phyloP scores from a whole-genome alignment of 2,888 invertebrate genomes.

The Ochropacha duplaris region DNA sequence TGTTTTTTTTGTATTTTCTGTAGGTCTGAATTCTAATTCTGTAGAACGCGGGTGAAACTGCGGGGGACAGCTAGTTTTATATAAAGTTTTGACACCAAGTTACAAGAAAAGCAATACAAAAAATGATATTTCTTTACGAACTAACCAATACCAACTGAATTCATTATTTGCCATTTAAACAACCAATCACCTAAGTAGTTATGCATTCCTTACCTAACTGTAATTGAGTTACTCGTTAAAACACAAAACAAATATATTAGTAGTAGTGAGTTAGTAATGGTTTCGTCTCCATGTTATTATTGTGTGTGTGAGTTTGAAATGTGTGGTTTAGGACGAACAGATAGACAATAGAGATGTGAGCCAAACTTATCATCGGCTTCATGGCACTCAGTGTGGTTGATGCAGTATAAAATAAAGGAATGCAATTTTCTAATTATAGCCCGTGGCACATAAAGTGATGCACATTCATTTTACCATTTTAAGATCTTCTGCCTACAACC shows the following conservation, averaged over 20 bases:
- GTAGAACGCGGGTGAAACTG: no score
- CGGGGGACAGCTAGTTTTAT: no score
- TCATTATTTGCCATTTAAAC: not conserved
- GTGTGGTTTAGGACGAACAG: constrained; percentile 79
- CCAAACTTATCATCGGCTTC: constrained; percentile 55
- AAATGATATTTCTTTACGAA: no score
- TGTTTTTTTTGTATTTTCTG: no score
- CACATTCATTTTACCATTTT: constrained; percentile 36
- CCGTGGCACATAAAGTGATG: constrained; percentile 51
- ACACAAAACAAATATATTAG: constrained; percentile 40
- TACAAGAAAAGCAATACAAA: no score
- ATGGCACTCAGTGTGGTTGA: constrained; percentile 57
- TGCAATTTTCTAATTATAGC: constrained; percentile 32
- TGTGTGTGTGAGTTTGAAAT: constrained; percentile 76
- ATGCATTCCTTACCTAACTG: constrained; percentile 21
- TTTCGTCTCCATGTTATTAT: constrained; percentile 61
- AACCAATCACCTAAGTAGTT: not conserved
- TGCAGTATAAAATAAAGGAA: constrained; percentile 49
- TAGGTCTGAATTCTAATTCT: no score
- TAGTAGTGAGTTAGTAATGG: constrained; percentile 76
- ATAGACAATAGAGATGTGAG: constrained; percentile 74
- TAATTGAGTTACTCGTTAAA: constrained; percentile 28
- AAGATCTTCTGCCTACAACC: not conserved
- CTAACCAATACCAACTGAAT: no score
- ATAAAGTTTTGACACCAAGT: no score